These are phyloP conservation scores for Indicator indicator DNA, from an alignment of 2,113 vertebrate species.

Conservation along the genomic window DNA sequence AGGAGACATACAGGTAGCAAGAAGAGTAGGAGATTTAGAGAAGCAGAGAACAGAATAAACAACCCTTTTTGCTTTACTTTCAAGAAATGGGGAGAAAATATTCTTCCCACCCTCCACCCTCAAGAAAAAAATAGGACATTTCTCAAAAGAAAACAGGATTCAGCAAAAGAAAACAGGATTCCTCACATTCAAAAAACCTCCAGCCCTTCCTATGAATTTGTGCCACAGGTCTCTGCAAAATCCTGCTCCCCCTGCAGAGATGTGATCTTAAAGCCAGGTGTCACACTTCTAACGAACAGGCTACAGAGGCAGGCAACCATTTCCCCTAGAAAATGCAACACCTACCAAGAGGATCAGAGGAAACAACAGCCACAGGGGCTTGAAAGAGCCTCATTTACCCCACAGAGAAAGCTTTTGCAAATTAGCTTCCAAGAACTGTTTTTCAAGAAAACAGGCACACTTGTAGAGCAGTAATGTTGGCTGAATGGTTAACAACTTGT, in stretches of 20 bases:
- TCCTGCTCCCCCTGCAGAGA: neutral
- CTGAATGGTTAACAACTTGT: neutral
- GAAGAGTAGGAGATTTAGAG: constrained; percentile 57
- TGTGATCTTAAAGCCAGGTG: neutral
- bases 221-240: neutral
- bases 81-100: constrained; percentile 30
- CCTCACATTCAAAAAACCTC: neutral
- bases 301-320: neutral
- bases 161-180: neutral
- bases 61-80: constrained; percentile 38
- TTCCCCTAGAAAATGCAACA: neutral
- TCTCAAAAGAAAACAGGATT: neutral
- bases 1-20: constrained; percentile 53
- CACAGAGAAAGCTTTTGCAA: neutral
- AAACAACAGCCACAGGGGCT: neutral
- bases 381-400: neutral
- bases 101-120: constrained; percentile 4
- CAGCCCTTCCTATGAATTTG: neutral
- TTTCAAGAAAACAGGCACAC: neutral
- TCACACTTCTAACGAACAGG: neutral
- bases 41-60: constrained; percentile 66
- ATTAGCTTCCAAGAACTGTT: neutral
- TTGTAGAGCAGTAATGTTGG: neutral
- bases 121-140: neutral
- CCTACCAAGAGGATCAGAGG: neutral